Conservation (phyloP, 1,140 invertebrate genomes). For the Trinorchestia longiramus region DNA sequence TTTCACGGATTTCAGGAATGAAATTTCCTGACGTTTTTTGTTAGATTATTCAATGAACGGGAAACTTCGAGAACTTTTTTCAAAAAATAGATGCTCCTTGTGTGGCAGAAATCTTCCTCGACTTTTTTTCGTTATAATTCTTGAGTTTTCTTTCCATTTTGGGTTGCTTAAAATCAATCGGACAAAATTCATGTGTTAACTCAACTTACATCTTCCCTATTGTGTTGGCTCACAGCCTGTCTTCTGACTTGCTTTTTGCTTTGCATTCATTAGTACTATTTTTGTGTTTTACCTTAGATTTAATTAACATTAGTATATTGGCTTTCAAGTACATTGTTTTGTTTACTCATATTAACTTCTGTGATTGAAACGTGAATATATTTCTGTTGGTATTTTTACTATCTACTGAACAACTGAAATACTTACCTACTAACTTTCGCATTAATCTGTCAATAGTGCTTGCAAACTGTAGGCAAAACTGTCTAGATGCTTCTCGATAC, state of each 20-base stretch:
- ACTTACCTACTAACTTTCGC: conserved; percentile 28
- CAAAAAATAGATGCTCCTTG: neutral
- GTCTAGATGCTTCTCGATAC: neutral
- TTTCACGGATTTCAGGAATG: neutral
- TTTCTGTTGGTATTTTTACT: neutral
- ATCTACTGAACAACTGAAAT: conserved; percentile 20
- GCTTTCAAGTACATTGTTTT: neutral
- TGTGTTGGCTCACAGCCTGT: neutral
- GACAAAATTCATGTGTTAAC: neutral
- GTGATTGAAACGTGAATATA: neutral
- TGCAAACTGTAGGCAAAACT: neutral
- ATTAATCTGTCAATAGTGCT: conserved; percentile 27
- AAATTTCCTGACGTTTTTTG: neutral
- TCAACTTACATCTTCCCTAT: neutral
- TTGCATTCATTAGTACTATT: neutral
- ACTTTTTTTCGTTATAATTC: neutral
- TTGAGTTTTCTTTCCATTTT: neutral
- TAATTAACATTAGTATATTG: neutral
- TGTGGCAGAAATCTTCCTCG: neutral
- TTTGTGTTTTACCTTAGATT: neutral
- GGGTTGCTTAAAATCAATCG: neutral
- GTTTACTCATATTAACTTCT: conserved; percentile 21
- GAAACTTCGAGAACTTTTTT: neutral
- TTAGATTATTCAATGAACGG: neutral
- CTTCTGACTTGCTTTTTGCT: neutral